Base-by-base conservation (phyloP, 2,888 invertebrate genomes). In the Unio delphinus region DNA sequence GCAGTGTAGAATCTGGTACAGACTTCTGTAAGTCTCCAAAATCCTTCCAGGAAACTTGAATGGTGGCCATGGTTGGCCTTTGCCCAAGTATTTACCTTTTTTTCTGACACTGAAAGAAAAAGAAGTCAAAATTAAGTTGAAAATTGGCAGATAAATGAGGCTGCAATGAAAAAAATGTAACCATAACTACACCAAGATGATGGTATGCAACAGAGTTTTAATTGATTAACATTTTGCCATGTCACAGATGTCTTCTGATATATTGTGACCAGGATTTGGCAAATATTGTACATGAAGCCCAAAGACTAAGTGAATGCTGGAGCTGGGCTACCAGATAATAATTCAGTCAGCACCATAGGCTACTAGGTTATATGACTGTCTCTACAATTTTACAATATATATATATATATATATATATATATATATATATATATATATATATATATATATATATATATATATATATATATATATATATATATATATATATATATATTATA, bases 51-150 rank as follows among this genome's bases (percentile, higher is more conserved):
- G 95, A 59, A 94, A 91, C 67, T 95, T 91, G 89, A 94, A 95
- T 0, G 96, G 96, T 61, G 96, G 95, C 96, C 96, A 96, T 0
- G 93, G 92, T 72, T 92, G 92, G 30, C 80, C 76, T 68, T 85
- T 87, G 7, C 83, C 84, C 65, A 80, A 83, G 73, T 83, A 92
- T 85, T 93, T 92, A 3, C 93, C 92, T 64, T 92, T 91, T 78
- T 93, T 92, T 72, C 92, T 92, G 0, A 93, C 92, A 86, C 92
- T 93, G 85, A 45, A 87, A 85, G 73, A 69, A 74, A 45, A 66
- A 7, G 59, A 55, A 55, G 26, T 20, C 54, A n/a, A 28, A 65
- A 65, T 30, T 55, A 61, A 20, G 20, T 61, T 28, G 18, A 55
- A 11, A 45, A 11, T 15, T 45, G 3, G 1, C 45, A 61, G 26